Conservation (phyloP, 2,888 invertebrate species). For the Ectemnius lituratus region DNA sequence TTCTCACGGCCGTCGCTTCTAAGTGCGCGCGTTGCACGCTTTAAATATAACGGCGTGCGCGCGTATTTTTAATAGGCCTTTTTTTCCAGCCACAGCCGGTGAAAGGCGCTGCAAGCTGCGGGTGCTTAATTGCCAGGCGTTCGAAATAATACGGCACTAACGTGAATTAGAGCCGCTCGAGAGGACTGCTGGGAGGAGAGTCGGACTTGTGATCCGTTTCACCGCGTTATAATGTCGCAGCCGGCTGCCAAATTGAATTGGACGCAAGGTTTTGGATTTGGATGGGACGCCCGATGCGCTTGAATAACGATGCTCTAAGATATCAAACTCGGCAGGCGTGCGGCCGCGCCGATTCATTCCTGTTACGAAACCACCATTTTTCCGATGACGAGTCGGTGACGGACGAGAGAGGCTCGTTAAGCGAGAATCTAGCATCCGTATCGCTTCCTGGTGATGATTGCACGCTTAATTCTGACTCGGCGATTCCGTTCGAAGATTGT, state of each 20-base stretch:
- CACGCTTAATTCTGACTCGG: no score
- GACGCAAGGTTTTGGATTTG: no score
- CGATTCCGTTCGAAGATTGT: no score
- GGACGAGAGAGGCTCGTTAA: background rate
- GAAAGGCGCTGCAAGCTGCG: constrained; percentile 1
- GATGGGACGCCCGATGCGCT: no score
- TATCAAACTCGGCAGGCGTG: no score
- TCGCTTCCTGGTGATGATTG: constrained; percentile 4
- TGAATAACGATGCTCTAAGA: no score
- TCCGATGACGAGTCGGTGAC: background rate
- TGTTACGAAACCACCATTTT: background rate
- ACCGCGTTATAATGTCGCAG: no score
- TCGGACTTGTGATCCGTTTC: no score
- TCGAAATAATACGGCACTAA: background rate
- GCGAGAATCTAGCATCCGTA: background rate
- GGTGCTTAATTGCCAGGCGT: background rate
- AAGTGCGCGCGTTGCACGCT: constrained; percentile 4
- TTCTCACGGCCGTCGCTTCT: constrained; percentile 8
- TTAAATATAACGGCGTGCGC: background rate
- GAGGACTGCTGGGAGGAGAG: no score
- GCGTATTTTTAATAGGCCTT: constrained; percentile 1
- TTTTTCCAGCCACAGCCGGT: background rate
- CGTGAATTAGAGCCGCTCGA: no score
- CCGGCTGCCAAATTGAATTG: no score
- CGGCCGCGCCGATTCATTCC: no score